phyloP scores from a whole-genome alignment of 1,140 invertebrate genomes.

The Teleogryllus occipitalis region DNA sequence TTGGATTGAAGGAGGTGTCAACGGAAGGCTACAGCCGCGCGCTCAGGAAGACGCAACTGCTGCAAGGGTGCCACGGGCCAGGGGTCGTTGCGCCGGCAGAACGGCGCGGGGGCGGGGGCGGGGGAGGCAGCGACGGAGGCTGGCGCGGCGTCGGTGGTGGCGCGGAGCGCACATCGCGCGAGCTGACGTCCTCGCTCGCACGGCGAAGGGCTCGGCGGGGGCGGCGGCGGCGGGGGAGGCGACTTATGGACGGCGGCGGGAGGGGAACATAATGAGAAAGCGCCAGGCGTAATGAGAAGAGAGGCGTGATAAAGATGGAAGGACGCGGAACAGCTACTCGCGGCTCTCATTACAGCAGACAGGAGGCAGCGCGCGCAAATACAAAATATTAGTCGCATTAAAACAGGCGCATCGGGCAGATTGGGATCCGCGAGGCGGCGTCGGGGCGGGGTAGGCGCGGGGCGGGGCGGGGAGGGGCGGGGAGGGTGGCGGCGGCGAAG shows the following conservation, averaged over 20 bases:
- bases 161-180: not conserved
- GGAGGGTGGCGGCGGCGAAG: no score
- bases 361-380: constrained; percentile 11
- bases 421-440: constrained; percentile 13
- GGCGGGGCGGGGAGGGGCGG: no score
- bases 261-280: constrained; percentile 21
- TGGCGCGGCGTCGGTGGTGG: not conserved
- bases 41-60: no score
- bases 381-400: constrained; percentile 20
- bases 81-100: no score
- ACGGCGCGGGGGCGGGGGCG: no score
- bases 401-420: constrained; percentile 15
- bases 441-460: no score
- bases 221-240: not conserved
- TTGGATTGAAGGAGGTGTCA: no score
- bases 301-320: constrained; percentile 21
- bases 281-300: constrained; percentile 21
- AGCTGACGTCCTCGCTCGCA: not conserved
- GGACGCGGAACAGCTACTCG: constrained; percentile 18
- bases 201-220: no score
- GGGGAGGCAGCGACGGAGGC: not conserved
- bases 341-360: constrained; percentile 15
- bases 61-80: no score
- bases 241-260: not conserved
- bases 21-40: no score